A percentile compares a stretch with the other conserved stretches of the same genome.
Conservation (phyloP, 2,888 invertebrate genomes). For the Phragmatobia fuliginosa region DNA sequence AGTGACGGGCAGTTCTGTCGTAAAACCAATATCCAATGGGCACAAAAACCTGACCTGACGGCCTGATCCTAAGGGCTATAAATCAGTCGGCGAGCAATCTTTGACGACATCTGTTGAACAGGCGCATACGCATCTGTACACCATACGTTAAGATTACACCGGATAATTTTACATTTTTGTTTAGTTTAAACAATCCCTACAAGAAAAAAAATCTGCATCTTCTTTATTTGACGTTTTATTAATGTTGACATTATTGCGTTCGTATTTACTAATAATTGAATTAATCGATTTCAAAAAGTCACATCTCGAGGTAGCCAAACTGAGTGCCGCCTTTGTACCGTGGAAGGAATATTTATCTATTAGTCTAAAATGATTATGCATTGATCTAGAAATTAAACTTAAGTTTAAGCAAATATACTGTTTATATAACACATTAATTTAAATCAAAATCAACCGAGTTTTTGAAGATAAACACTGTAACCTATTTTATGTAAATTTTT, state of each 20-base stretch:
- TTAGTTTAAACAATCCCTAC: neutral
- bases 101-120: conserved; percentile 72
- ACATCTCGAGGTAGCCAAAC: neutral
- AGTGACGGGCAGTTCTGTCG: conserved; percentile 52
- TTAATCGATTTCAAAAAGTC: neutral
- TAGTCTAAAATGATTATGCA: too few species aligned
- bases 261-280: too few species aligned
- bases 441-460: too few species aligned
- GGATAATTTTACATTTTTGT: conserved; percentile 21
- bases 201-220: neutral
- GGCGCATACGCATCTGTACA: conserved; percentile 39
- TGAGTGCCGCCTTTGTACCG: too few species aligned
- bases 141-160: conserved; percentile 26
- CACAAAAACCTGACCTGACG: conserved; percentile 58
- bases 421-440: too few species aligned
- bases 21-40: conserved; percentile 51
- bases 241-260: too few species aligned
- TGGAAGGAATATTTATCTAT: too few species aligned
- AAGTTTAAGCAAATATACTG: too few species aligned
- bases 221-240: neutral
- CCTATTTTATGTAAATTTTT: too few species aligned
- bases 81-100: conserved; percentile 66
- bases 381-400: too few species aligned
- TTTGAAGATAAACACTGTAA: too few species aligned
- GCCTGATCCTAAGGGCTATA: conserved; percentile 59